Percentiles rank a stretch among this genome's conserved stretches.
phyloP scores from a whole-genome alignment of 2,888 invertebrate species.

The Bursaphelenchus okinawaensis region DNA sequence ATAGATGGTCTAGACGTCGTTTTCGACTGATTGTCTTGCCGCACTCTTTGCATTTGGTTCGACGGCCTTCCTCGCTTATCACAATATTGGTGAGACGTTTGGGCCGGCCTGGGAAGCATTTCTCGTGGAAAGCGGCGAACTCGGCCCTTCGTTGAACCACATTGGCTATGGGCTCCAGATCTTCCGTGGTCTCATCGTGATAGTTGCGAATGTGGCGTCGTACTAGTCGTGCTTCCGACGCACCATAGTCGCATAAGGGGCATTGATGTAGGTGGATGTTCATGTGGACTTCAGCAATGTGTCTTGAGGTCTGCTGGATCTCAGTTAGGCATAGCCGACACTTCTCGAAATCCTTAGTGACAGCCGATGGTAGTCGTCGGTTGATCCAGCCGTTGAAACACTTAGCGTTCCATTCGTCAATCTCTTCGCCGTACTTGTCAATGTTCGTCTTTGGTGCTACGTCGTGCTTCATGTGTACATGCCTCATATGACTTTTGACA shows the following conservation, averaged over 20 bases:
- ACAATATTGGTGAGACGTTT: slow-evolving; percentile 41
- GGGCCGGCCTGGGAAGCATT: slow-evolving; percentile 43
- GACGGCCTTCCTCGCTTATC: slow-evolving; percentile 36
- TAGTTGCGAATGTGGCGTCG: slow-evolving; percentile 37
- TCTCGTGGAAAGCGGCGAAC: slow-evolving; percentile 39
- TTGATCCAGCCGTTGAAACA: slow-evolving; percentile 49
- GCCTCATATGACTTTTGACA: slow-evolving; percentile 37
- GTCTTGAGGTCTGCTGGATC: slow-evolving; percentile 42
- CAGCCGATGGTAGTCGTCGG: slow-evolving; percentile 35
- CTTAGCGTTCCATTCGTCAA: slow-evolving; percentile 40
- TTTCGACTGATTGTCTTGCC: slow-evolving; percentile 34
- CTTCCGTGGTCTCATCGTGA: slow-evolving; percentile 30
- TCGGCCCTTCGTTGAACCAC: slow-evolving; percentile 34
- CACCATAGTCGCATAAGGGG: slow-evolving; percentile 42
- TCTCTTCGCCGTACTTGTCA: slow-evolving; percentile 29
- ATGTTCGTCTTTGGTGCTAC: slow-evolving; percentile 35
- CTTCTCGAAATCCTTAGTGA: slow-evolving; percentile 38
- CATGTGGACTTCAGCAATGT: slow-evolving; percentile 40
- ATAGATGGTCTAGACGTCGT: slow-evolving; percentile 34
- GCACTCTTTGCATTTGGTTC: slow-evolving; percentile 38
- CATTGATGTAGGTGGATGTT: slow-evolving; percentile 40
- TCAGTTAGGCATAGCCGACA: slow-evolving; percentile 41
- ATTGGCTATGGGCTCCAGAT: slow-evolving; percentile 40
- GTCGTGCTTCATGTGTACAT: slow-evolving; percentile 34
- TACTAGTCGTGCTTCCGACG: slow-evolving; percentile 38